Evolutionary conservation across 2,797 vertebrate species (phyloP).

Genomic region (Acipenser oxyrinchus): DNA sequence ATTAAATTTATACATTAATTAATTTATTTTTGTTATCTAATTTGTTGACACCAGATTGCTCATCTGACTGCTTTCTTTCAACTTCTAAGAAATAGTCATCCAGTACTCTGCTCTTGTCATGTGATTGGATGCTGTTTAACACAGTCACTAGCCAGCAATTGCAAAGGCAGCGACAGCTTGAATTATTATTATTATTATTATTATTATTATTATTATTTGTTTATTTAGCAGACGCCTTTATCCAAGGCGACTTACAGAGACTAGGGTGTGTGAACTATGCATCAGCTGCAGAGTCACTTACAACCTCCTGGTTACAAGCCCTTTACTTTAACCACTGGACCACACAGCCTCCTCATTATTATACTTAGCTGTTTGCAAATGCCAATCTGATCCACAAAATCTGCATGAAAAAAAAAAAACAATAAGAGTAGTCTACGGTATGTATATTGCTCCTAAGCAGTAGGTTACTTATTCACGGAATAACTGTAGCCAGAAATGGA

Average conservation of each 20-base stretch:
- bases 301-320: too few relatives aligned
- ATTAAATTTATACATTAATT: neutral
- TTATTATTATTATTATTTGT: neutral
- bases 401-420: too few relatives aligned
- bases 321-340: too few relatives aligned
- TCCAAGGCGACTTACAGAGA: too few relatives aligned
- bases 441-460: too few relatives aligned
- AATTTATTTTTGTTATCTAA: neutral
- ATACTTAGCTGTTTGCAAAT: slow-evolving; percentile 4
- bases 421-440: too few relatives aligned
- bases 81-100: neutral
- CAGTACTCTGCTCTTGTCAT: slow-evolving; percentile 1
- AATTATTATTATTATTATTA: neutral
- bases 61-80: neutral
- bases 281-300: too few relatives aligned
- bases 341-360: too few relatives aligned
- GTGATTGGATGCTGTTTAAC: slow-evolving; percentile 7
- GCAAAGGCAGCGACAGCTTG: neutral
- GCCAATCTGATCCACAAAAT: neutral
- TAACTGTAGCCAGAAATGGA: too few relatives aligned
- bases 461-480: too few relatives aligned
- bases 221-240: too few relatives aligned
- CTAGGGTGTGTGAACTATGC: too few relatives aligned
- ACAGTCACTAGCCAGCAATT: neutral
- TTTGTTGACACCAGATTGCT: neutral